A percentile compares a stretch with the other conserved stretches of the same genome.
Evolutionary conservation across 2,888 invertebrate genomes (phyloP).

Genomic region (Leptopilina myrica): DNA sequence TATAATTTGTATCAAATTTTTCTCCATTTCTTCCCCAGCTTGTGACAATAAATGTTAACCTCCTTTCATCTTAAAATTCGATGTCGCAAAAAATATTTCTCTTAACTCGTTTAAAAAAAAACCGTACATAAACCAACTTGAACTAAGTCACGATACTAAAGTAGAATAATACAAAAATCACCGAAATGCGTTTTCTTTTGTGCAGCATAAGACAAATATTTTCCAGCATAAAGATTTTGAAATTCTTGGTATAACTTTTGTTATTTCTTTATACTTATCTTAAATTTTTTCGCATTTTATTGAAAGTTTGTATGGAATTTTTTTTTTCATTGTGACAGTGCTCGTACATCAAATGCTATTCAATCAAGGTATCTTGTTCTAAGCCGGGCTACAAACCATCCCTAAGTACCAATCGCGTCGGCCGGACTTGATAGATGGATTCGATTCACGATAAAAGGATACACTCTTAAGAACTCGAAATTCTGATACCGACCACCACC

Average conservation of each 20-base stretch:
- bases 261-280: constrained; percentile 63
- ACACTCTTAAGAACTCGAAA: constrained; percentile 57
- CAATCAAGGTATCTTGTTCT: constrained; percentile 72
- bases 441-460: constrained; percentile 64
- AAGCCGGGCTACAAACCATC: constrained; percentile 67
- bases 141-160: too few relatives aligned
- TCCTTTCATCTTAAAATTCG: too few relatives aligned
- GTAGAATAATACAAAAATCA: too few relatives aligned
- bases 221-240: background rate
- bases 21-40: too few relatives aligned
- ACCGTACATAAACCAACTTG: too few relatives aligned
- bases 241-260: constrained; percentile 47
- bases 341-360: constrained; percentile 69
- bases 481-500: constrained; percentile 50
- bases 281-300: constrained; percentile 47
- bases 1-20: too few relatives aligned
- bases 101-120: too few relatives aligned
- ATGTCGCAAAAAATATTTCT: too few relatives aligned
- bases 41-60: too few relatives aligned
- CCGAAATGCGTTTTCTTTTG: too few relatives aligned
- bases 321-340: constrained; percentile 53
- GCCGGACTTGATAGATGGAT: constrained; percentile 68
- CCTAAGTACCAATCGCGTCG: constrained; percentile 70
- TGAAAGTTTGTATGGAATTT: constrained; percentile 55
- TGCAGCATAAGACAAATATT: too few relatives aligned